Base-by-base conservation (phyloP, 37 sponge, comb jelly and placozoan genomes). In the Spongilla lacustris region DNA sequence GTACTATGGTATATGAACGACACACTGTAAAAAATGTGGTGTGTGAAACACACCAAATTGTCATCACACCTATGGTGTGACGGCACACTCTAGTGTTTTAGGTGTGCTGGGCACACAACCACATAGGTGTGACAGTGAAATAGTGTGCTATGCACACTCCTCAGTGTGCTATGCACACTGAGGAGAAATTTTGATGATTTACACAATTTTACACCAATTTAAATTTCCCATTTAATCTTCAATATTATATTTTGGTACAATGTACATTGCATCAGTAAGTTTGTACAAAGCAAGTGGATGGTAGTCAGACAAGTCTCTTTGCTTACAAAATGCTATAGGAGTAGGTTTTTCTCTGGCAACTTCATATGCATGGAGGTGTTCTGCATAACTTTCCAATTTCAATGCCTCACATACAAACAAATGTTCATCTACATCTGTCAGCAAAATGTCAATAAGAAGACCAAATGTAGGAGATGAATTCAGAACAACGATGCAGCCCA, bases 261-360 rank as follows among this genome's bases (percentile, higher is more conserved):
- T 33, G 32, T 73, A 73, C 73, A 73, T 30, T 73, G 73, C 30
- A 73, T 73, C 26, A 73, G 30, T 73, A 73, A 73, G 73, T 73
- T 73, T 76, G 32, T 76, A 76, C 76, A 76, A 31, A 32, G 37
- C 76, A 32, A 76, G 76, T 76, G 76, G 76, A 31, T 76, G 76
- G 34, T 76, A 76, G 37, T 76, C 76, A 32, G 76, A 8, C 25
- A 76, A 31, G 29, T 76, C 41, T 41, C 32, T 27, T 33, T 76
- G 76, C 37, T 76, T 76, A 13, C 34, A 76, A 31, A 76, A 76
- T 31, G 24, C 37, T 34, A 76, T 32, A 34, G 37, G 76, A 76
- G 24, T 76, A 32, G 76, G 76, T 76, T 27, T 76, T 76, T 76
- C 76, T 76, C 34, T 29, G 29, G 11, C n/a, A 8, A 76, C 76